phyloP scores from a whole-genome alignment of 1,140 invertebrate species.

The Prorops nasuta region DNA sequence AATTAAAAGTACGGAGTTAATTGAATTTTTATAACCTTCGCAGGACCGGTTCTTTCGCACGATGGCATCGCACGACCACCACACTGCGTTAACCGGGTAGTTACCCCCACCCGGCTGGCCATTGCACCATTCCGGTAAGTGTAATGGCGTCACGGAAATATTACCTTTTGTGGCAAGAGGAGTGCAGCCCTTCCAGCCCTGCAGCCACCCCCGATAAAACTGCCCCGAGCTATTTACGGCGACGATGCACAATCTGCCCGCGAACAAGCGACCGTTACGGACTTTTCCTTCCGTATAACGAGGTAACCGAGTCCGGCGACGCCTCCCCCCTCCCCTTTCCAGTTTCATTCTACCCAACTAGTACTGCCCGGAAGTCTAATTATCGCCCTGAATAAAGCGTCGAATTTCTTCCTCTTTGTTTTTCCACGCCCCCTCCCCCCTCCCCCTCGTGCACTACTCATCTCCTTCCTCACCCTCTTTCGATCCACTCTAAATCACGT shows the following conservation, averaged over 20 bases:
- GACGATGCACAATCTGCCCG: constrained; percentile 38
- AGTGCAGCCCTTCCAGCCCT: constrained; percentile 2
- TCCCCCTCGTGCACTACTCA: too few species aligned
- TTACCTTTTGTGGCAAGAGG: constrained; percentile 38
- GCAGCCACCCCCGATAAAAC: constrained; percentile 34
- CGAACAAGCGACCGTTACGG: constrained; percentile 26
- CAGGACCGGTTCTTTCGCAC: constrained; percentile 16
- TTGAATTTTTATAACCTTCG: constrained; percentile 49
- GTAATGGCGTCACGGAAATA: constrained; percentile 48
- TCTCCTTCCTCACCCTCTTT: too few species aligned
- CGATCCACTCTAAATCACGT: too few species aligned
- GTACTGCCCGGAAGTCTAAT: too few species aligned
- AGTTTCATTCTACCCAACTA: too few species aligned
- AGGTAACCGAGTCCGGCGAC: constrained; percentile 16
- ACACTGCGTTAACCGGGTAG: constrained; percentile 41
- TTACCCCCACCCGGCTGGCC: too few species aligned
- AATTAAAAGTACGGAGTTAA: constrained; percentile 46
- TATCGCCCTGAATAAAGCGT: too few species aligned
- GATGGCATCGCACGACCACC: constrained; percentile 2
- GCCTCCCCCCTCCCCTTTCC: too few species aligned
- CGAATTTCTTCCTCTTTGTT: too few species aligned
- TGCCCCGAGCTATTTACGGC: constrained; percentile 39
- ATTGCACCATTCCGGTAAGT: constrained; percentile 34
- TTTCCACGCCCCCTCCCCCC: too few species aligned
- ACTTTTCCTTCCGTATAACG: constrained; percentile 21